Percentiles rank a stretch among this genome's conserved stretches.
These are phyloP conservation scores for Cisticola juncidis DNA, from an alignment of 2,113 vertebrate genomes.

Conservation along the genomic window DNA sequence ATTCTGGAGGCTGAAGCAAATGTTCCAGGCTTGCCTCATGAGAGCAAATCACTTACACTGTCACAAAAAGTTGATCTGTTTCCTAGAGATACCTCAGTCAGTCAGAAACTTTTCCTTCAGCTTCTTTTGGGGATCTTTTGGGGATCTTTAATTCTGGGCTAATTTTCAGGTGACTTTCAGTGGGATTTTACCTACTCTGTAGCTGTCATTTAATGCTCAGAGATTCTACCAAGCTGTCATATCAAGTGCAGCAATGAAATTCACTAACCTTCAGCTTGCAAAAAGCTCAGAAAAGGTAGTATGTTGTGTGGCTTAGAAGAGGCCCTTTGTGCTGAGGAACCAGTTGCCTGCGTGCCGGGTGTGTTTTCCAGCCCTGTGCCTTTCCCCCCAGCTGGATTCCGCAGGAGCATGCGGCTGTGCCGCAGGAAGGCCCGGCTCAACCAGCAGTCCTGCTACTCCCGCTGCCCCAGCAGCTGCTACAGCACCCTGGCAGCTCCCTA, in stretches of 20 bases:
- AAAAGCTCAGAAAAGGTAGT: not conserved
- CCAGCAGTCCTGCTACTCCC: constrained; percentile 58
- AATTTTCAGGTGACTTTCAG: not conserved
- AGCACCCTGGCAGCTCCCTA: constrained; percentile 75
- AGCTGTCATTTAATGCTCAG: not conserved
- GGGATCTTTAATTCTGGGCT: not conserved
- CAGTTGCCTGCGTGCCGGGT: accelerated
- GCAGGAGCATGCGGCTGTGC: constrained; percentile 89
- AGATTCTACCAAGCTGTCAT: not conserved
- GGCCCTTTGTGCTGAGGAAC: not conserved
- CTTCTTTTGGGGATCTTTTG: not conserved
- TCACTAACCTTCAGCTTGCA: not conserved
- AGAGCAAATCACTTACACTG: not conserved
- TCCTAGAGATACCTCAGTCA: not conserved
- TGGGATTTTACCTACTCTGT: not conserved
- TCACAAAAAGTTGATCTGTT: not conserved
- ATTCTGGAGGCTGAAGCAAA: not conserved
- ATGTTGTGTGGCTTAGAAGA: not conserved
- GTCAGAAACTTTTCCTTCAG: not conserved
- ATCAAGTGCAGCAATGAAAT: not conserved
- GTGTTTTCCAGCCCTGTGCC: not conserved
- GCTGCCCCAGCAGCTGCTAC: constrained; percentile 72
- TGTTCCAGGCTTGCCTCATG: not conserved
- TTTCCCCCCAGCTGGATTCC: constrained; percentile 84
- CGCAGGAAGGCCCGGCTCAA: constrained; percentile 73